A percentile compares a stretch with the other conserved stretches of the same genome.
Conservation (phyloP, 2,797 vertebrate species). For the Urocyon cinereoargenteus region DNA sequence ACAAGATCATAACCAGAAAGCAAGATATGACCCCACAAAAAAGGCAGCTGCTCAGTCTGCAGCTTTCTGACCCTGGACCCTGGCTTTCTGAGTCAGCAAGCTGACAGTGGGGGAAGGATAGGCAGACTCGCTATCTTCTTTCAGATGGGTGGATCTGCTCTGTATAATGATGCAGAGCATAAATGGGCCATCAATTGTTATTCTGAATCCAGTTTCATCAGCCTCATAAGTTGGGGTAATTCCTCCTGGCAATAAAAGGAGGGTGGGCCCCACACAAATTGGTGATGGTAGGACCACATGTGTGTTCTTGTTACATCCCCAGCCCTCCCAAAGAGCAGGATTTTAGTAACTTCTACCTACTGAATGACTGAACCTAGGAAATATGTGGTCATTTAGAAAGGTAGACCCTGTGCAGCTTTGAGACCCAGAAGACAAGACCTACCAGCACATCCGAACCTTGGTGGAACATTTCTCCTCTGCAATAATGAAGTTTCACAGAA, state of each 20-base stretch:
- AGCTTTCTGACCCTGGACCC: background rate
- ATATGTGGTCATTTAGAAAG: background rate
- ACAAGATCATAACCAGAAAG: background rate
- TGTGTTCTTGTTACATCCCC: background rate
- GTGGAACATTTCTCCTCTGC: background rate
- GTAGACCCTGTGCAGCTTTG: background rate
- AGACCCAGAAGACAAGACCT: constrained; percentile 44
- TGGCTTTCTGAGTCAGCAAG: background rate
- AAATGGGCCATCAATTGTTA: background rate
- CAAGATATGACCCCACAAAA: background rate
- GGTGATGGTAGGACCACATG: background rate
- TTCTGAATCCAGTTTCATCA: constrained; percentile 37
- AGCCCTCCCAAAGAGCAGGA: background rate
- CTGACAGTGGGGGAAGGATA: background rate
- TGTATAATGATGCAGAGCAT: background rate
- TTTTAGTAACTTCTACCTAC: background rate
- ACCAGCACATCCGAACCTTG: background rate
- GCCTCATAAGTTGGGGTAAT: background rate
- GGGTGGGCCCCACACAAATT: background rate
- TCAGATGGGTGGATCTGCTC: background rate
- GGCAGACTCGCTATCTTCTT: background rate
- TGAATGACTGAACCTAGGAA: background rate
- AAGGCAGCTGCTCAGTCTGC: background rate
- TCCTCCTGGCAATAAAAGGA: background rate
- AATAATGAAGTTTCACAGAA: constrained; percentile 39